Conservation (phyloP, 2,113 vertebrate species). For the Lates calcarifer region DNA sequence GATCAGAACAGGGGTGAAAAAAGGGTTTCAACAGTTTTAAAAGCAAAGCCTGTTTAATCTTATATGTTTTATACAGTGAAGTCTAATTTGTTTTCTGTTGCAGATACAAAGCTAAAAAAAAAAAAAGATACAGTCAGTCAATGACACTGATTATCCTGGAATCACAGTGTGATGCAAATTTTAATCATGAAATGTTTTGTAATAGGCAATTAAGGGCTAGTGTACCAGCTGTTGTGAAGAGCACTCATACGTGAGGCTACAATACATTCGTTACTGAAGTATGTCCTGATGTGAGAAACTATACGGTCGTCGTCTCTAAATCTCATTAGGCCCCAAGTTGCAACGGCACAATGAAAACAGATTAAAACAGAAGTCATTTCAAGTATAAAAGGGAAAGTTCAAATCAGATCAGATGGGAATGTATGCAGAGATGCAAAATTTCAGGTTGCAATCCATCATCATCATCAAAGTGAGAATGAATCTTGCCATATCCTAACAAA, state of each 20-base stretch:
- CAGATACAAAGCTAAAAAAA: not conserved
- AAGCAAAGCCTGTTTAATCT: not conserved
- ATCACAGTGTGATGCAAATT: slow-evolving; percentile 1
- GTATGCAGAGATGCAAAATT: not conserved
- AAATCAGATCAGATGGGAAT: not conserved
- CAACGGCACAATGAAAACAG: not conserved
- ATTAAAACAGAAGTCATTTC: not conserved
- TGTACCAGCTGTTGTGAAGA: not conserved
- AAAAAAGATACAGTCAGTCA: not conserved
- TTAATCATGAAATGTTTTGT: slow-evolving; percentile 15
- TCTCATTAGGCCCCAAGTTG: slow-evolving; percentile 3
- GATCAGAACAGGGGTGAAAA: slow-evolving; percentile 8
- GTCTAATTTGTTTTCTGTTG: not conserved
- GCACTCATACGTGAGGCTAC: not conserved
- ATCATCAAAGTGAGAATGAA: slow-evolving; percentile 8
- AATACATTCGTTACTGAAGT: slow-evolving; percentile 3
- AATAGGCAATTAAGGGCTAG: slow-evolving; percentile 1
- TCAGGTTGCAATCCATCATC: not conserved
- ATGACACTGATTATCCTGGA: not conserved
- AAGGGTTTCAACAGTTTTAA: not conserved
- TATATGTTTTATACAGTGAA: not conserved
- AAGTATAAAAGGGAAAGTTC: not conserved
- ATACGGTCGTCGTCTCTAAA: slow-evolving; percentile 5
- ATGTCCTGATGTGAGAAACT: slow-evolving; percentile 17
- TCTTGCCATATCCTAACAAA: slow-evolving; percentile 18